These are phyloP conservation scores for Platyura marginata DNA, from an alignment of 1,140 invertebrate species.

Conservation along the genomic window DNA sequence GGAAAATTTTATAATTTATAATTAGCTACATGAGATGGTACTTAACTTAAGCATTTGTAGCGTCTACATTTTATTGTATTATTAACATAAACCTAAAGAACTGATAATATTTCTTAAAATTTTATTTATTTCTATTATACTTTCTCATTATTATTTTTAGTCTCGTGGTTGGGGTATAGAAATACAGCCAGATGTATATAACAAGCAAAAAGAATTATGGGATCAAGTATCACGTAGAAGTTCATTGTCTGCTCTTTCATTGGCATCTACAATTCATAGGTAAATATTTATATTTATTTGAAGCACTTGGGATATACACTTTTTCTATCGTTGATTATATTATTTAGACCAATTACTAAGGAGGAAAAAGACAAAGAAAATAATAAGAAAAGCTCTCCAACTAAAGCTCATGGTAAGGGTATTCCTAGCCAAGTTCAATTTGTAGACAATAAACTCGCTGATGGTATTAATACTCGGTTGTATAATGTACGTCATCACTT, in stretches of 20 bases:
- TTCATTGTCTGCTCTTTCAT: conserved; percentile 69
- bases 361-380: conserved; percentile 77
- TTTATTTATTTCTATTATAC: too few relatives aligned
- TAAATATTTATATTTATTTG: conserved; percentile 17
- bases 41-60: too few relatives aligned
- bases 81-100: too few relatives aligned
- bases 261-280: conserved; percentile 57
- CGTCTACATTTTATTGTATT: too few relatives aligned
- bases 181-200: conserved; percentile 61
- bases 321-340: not conserved
- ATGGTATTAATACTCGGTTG: conserved; percentile 26
- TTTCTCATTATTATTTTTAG: conserved; percentile 29
- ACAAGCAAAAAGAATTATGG: conserved; percentile 68
- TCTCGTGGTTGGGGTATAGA: conserved; percentile 78
- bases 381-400: conserved; percentile 53
- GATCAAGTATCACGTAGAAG: conserved; percentile 74
- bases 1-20: too few relatives aligned
- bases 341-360: conserved; percentile 50
- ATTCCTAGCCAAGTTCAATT: conserved; percentile 22
- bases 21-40: too few relatives aligned
- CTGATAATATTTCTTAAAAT: too few relatives aligned
- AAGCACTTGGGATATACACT: conserved; percentile 3
- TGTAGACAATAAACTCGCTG: conserved; percentile 22
- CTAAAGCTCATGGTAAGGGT: conserved; percentile 27
- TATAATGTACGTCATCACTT: conserved; percentile 47